Evolutionary conservation across 2,888 invertebrate species (phyloP).

Genomic region (Herminia tarsipennalis): DNA sequence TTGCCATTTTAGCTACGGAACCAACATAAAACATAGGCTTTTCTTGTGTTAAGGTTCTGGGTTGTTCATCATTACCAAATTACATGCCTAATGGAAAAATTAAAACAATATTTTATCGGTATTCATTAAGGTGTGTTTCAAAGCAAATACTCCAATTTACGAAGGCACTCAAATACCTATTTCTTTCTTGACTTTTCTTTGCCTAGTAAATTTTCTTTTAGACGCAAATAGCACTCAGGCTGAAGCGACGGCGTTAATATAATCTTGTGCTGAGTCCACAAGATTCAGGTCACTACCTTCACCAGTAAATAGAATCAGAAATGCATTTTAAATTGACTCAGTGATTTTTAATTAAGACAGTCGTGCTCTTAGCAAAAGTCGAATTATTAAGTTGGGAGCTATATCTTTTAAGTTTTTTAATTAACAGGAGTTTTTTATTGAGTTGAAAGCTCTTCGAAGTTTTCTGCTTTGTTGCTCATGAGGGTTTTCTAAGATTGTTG

Average conservation of each 20-base stretch:
- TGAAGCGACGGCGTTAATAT: slow-evolving; percentile 56
- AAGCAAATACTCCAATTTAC: slow-evolving; percentile 22
- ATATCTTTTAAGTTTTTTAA: slow-evolving; percentile 17
- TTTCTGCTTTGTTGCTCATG: not conserved
- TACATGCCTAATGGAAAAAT: no score
- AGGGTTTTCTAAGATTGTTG: not conserved
- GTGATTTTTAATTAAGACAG: slow-evolving; percentile 30
- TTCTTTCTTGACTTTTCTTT: slow-evolving; percentile 37
- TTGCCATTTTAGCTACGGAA: no score
- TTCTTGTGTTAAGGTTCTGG: no score
- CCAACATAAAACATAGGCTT: no score
- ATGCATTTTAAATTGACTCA: slow-evolving; percentile 41
- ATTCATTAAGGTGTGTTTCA: no score
- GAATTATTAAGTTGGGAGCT: slow-evolving; percentile 13
- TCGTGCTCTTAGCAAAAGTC: slow-evolving; percentile 9
- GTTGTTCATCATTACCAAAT: no score
- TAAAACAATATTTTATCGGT: no score
- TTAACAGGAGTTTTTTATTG: slow-evolving; percentile 20
- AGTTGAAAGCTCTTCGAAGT: slow-evolving; percentile 6
- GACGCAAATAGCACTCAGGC: slow-evolving; percentile 53
- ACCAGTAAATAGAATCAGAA: slow-evolving; percentile 57
- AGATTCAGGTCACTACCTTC: slow-evolving; percentile 59
- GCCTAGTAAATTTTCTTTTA: slow-evolving; percentile 37
- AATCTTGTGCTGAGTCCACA: slow-evolving; percentile 52
- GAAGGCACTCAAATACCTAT: slow-evolving; percentile 27